A percentile compares a stretch with the other conserved stretches of the same genome.
Conservation (phyloP, 2,888 invertebrate species). For the Caradrina clavipalpis region DNA sequence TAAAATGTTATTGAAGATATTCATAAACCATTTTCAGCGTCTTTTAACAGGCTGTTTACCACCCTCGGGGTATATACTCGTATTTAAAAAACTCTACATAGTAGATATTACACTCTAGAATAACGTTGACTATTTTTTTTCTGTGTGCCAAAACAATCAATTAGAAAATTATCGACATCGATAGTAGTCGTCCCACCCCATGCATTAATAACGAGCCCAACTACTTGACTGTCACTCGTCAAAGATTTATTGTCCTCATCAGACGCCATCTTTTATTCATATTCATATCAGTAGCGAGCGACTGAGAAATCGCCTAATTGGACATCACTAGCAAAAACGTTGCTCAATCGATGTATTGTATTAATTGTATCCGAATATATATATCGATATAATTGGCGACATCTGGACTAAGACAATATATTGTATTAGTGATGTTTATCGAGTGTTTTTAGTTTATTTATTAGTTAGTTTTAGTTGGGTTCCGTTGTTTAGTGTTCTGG, state of each 20-base stretch:
- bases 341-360: conserved; percentile 61
- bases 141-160: too few relatives aligned
- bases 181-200: conserved; percentile 41
- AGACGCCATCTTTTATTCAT: conserved; percentile 81
- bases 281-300: conserved; percentile 69
- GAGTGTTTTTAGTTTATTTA: conserved; percentile 63
- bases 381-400: conserved; percentile 45
- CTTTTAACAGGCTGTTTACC: too few relatives aligned
- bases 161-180: conserved; percentile 31
- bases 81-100: too few relatives aligned
- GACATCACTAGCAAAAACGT: conserved; percentile 69
- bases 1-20: too few relatives aligned
- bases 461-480: conserved; percentile 40
- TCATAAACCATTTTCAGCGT: too few relatives aligned
- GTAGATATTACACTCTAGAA: too few relatives aligned
- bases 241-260: conserved; percentile 78
- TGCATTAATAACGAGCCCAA: conserved; percentile 53
- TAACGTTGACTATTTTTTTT: too few relatives aligned
- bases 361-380: conserved; percentile 67
- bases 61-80: too few relatives aligned
- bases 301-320: conserved; percentile 74
- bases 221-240: conserved; percentile 70
- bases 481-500: conserved; percentile 39
- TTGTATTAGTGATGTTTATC: conserved; percentile 53
- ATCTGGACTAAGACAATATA: conserved; percentile 58